Percentiles rank a stretch among this genome's conserved stretches.
Conservation (phyloP, 2,888 invertebrate genomes). For the Artemia sp. region DNA sequence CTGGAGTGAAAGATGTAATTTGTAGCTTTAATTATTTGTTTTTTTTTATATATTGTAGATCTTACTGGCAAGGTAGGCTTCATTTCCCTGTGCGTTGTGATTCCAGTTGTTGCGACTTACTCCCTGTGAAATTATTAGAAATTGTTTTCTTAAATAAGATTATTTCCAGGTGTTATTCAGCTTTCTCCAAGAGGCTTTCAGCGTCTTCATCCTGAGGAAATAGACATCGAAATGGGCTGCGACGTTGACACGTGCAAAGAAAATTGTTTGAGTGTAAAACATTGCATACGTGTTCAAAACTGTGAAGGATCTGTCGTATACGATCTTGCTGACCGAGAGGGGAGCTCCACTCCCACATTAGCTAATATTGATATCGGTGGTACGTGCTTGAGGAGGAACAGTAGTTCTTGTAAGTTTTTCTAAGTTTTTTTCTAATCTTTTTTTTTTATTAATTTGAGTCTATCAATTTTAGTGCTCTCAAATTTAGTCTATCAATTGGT, state of each 20-base stretch:
- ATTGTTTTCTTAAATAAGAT: no score
- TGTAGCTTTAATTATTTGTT: no score
- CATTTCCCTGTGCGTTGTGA: no score
- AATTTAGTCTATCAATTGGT: no score
- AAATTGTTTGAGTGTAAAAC: conserved; percentile 3
- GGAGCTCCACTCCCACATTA: background rate
- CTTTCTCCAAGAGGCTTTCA: background rate
- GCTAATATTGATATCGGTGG: background rate
- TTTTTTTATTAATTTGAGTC: conserved; percentile 38
- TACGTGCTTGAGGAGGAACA: background rate
- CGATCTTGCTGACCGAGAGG: background rate
- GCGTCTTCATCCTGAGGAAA: background rate
- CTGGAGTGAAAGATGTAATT: no score
- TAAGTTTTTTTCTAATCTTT: conserved; percentile 19
- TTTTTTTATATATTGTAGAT: no score
- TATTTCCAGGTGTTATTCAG: conserved; percentile 1
- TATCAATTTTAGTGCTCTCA: no score
- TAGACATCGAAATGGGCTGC: conserved; percentile 9
- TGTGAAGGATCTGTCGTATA: background rate
- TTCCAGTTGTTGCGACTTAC: no score
- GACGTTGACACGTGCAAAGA: conserved; percentile 8
- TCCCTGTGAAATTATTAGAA: no score
- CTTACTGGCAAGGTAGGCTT: no score
- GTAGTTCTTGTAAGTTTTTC: background rate
- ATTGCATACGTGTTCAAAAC: background rate